Conservation (phyloP, 2,888 invertebrate species). For the Artemia sinica region DNA sequence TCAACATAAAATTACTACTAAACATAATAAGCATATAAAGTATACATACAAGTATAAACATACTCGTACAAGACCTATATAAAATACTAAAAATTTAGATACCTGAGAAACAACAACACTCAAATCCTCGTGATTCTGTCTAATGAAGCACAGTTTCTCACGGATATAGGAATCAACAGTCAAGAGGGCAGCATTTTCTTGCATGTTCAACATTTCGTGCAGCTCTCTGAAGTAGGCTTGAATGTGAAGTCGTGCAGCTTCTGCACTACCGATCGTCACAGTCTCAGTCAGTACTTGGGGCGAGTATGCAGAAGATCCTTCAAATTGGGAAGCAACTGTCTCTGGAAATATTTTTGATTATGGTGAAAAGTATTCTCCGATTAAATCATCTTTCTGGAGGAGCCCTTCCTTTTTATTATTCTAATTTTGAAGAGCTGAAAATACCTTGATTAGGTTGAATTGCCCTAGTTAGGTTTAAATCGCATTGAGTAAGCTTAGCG, state of each 20-base stretch:
- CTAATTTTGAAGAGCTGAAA: too few species aligned
- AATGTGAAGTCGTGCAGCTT: conserved; percentile 34
- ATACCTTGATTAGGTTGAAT: too few species aligned
- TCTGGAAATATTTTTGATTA: background rate
- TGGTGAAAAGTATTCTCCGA: too few species aligned
- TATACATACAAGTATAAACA: too few species aligned
- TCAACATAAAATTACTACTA: too few species aligned
- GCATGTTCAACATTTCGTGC: conserved; percentile 35
- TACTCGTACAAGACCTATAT: too few species aligned
- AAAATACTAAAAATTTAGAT: background rate
- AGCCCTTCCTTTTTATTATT: too few species aligned
- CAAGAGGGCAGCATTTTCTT: conserved; percentile 38
- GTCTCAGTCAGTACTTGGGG: conserved; percentile 21
- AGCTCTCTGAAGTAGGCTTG: conserved; percentile 38
- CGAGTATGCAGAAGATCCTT: conserved; percentile 4
- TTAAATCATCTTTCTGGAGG: too few species aligned
- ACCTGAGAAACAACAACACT: conserved; percentile 36
- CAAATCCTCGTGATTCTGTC: conserved; percentile 40
- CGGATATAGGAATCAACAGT: conserved; percentile 40
- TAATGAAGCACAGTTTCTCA: conserved; percentile 37
- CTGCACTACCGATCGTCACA: conserved; percentile 32
- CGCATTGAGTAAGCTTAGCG: too few species aligned
- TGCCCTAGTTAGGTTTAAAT: too few species aligned
- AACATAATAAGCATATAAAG: too few species aligned
- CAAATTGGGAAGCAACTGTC: conserved; percentile 17